These are phyloP conservation scores for Drosophila azteca DNA, from an alignment of 1,140 invertebrate species.

Conservation along the genomic window DNA sequence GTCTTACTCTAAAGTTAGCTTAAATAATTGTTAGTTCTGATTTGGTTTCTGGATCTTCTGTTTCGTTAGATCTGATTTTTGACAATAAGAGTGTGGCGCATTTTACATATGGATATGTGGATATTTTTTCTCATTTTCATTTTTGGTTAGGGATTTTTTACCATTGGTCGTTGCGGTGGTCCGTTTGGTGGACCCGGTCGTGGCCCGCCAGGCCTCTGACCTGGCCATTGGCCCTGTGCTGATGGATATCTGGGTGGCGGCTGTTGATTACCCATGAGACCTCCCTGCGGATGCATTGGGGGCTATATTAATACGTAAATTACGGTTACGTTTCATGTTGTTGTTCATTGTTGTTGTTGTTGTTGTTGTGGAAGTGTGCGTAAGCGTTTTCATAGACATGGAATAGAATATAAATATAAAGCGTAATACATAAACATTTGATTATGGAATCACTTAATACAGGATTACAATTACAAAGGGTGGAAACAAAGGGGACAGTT, in stretches of 20 bases:
- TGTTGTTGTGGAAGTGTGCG: slow-evolving; percentile 69
- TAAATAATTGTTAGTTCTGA: slow-evolving; percentile 58
- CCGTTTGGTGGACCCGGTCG: slow-evolving; percentile 87
- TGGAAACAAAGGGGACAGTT: slow-evolving; percentile 2
- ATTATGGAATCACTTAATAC: slow-evolving; percentile 41
- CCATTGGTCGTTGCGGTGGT: slow-evolving; percentile 88
- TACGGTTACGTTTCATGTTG: slow-evolving; percentile 58
- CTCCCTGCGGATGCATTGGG: slow-evolving; percentile 82
- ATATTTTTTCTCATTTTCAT: slow-evolving; percentile 33
- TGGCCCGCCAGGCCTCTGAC: slow-evolving; percentile 87
- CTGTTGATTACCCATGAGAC: slow-evolving; percentile 83
- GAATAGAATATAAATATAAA: slow-evolving; percentile 80
- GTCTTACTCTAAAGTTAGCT: slow-evolving; percentile 65
- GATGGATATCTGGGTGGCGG: slow-evolving; percentile 84
- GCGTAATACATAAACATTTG: slow-evolving; percentile 76
- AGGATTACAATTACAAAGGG: slow-evolving; percentile 10
- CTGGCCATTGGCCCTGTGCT: slow-evolving; percentile 84
- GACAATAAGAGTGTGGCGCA: slow-evolving; percentile 32
- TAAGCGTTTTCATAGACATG: slow-evolving; percentile 81
- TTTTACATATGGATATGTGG: slow-evolving; percentile 19
- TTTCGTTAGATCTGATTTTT: slow-evolving; percentile 43
- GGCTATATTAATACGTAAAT: slow-evolving; percentile 71
- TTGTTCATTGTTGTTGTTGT: slow-evolving; percentile 71
- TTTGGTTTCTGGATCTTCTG: slow-evolving; percentile 13
- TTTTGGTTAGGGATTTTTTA: slow-evolving; percentile 70